A percentile compares a stretch with the other conserved stretches of the same genome.
These are phyloP conservation scores for Acronicta aceris DNA, from an alignment of 2,888 invertebrate genomes.

Conservation along the genomic window DNA sequence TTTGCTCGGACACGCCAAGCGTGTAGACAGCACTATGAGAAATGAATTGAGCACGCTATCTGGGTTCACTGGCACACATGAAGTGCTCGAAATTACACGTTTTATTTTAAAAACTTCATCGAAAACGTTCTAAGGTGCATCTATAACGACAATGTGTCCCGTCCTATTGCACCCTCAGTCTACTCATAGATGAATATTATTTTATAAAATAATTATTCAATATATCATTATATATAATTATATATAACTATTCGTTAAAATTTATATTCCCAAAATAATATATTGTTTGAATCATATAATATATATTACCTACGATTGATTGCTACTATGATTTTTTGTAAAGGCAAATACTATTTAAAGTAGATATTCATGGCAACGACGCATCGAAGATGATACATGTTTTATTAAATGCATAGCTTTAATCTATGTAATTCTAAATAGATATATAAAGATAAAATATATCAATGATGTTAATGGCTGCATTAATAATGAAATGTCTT, in stretches of 20 bases:
- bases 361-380: slow-evolving; percentile 62
- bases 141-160: slow-evolving; percentile 36
- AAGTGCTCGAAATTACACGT: slow-evolving; percentile 54
- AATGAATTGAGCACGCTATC: slow-evolving; percentile 60
- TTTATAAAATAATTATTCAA: slow-evolving; percentile 15
- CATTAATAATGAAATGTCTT: slow-evolving; percentile 58
- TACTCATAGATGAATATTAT: slow-evolving; percentile 6
- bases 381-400: slow-evolving; percentile 69
- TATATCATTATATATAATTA: background rate
- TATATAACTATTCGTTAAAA: slow-evolving; percentile 7
- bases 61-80: slow-evolving; percentile 59
- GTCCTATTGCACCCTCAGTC: slow-evolving; percentile 41
- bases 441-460: slow-evolving; percentile 57
- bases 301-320: background rate
- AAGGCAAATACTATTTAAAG: slow-evolving; percentile 40
- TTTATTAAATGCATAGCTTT: slow-evolving; percentile 68
- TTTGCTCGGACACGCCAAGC: slow-evolving; percentile 60
- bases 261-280: slow-evolving; percentile 12
- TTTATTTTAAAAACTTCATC: slow-evolving; percentile 36
- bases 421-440: slow-evolving; percentile 73
- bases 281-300: slow-evolving; percentile 22
- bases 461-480: slow-evolving; percentile 59
- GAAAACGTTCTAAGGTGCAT: slow-evolving; percentile 19
- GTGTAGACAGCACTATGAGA: slow-evolving; percentile 58
- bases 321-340: slow-evolving; percentile 42